Conservation (phyloP, 2,888 invertebrate genomes). For the Yponomeuta cagnagella region DNA sequence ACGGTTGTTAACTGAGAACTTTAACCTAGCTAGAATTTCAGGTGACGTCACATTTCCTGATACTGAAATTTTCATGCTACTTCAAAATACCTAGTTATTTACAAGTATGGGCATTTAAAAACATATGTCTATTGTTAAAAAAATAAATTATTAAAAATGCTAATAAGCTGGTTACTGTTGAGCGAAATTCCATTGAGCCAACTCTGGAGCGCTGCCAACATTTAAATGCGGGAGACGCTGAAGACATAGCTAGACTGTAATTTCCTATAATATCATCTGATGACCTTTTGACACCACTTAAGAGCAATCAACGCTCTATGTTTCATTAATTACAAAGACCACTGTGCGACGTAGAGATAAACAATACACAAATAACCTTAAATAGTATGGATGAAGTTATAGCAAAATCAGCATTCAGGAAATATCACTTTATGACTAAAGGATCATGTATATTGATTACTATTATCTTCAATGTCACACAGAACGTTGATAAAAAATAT, state of each 20-base stretch:
- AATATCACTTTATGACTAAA: constrained; percentile 1
- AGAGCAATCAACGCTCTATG: neutral
- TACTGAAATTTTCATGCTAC: neutral
- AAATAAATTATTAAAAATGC: constrained; percentile 1
- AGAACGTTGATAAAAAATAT: constrained; percentile 14
- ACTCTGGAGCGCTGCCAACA: constrained; percentile 7
- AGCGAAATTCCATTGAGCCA: neutral
- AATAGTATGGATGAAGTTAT: neutral
- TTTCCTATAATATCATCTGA: constrained; percentile 1
- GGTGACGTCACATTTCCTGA: constrained; percentile 13
- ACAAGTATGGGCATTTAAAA: neutral
- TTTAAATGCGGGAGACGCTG: constrained; percentile 7
- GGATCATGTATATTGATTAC: constrained; percentile 15
- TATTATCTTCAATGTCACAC: constrained; percentile 19
- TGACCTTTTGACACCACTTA: neutral
- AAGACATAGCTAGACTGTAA: neutral
- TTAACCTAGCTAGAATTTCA: constrained; percentile 10
- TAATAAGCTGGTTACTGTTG: constrained; percentile 12
- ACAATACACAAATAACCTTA: neutral
- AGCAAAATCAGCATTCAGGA: constrained; percentile 3
- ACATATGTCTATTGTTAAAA: neutral
- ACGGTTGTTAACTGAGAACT: constrained; percentile 11
- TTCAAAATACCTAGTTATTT: too few species aligned
- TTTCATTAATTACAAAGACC: neutral
- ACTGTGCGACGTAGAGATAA: neutral